Base-by-base conservation (phyloP, 2,113 vertebrate genomes). In the Nestor notabilis region DNA sequence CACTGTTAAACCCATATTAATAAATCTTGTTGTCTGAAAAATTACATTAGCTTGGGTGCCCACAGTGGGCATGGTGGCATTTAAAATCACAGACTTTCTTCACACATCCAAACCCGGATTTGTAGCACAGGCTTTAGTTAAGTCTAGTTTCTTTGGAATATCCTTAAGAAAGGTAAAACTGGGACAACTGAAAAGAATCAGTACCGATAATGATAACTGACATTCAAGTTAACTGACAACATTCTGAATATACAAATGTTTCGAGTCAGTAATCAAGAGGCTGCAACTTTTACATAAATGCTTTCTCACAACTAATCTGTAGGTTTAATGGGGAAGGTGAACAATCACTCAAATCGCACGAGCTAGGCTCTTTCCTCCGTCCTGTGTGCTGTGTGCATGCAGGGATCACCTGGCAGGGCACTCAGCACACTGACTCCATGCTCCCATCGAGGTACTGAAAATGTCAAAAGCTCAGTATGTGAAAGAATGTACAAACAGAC, bases 311-410 rank as follows among this genome's bases (percentile, higher is more conserved):
- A 1, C 10, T 47, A 49, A 70, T 33, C 23, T 7, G 12, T 2
- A 43, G 29, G 17, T 69, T 74, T 58, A 39, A 71, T 0, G 56
- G 43, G 58, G 24, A 77, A 61, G 8, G 33, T 61, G 33, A 81
- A 65, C 10, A 74, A 60, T 8, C 5, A 46, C 10, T 23, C 0
- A 1, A 1, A 56, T 14, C 5, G 19, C 0, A 0, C 18, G 41
- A 63, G 14, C n/a, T 18, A 6, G 33, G 49, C 28, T 56, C 28
- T 17, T 31, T 65, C 17, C 55, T 53, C 14, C 0, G 0, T 27
- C 20, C 46, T 25, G 7, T 33, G 56, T 28, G 68, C 72, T 58
- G 52, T 0, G 0, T 2, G 7, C n/a, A 35, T 31, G 25, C 3
- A 13, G 53, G 44, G 63, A 61, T 58, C 28, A 29, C 17, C 31